Evolutionary conservation across 2,797 vertebrate genomes (phyloP), one percentile per base, ranked within the genome.

Genomic region (Peromyscus attwateri): DNA sequence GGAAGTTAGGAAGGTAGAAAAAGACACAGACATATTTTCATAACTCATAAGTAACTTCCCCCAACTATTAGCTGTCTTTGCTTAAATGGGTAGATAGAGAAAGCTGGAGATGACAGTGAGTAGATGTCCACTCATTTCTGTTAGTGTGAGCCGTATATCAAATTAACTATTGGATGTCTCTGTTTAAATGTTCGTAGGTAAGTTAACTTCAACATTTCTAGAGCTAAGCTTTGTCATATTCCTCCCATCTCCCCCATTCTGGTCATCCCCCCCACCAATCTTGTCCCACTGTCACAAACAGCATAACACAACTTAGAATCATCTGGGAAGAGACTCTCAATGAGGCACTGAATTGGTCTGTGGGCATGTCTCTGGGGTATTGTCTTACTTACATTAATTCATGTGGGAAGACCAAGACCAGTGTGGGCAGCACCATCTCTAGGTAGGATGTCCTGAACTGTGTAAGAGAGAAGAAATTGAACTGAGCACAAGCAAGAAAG

Each of bases 41-140:
- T 7, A 91, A 79, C 8, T 76, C 84, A 3, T 66, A 81, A 77
- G 11, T 79, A 52, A 79, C 93, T 94, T 95, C 90, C 21, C 46
- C 46, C 52, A 52, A 16, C 3, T 25, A 85, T 79, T 71, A 21
- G 75, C 17, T 68, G 43, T 91, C 57, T 68, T 43, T 81, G 37
- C 88, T 89, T 91, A 92, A 57, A 79, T 71, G 37, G 76, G 52
- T 87, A 21, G 1, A 76, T 46, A 79, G 62, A 19, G 43, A 57
- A 37, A 82, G 55, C 10, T 40, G 31, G 14, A 73, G 55, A 81
- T 27, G 49, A 46, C 77, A 84, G 4, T 60, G 37, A 25, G 49
- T 29, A 76, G 34, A 55, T 66, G 29, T n/a, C n/a, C 34, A 55
- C n/a, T 49, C 3, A 52, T 62, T 81, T 95, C 57, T 76, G n/a